phyloP scores from a whole-genome alignment of 2,888 invertebrate genomes.

The Macaria notata region DNA sequence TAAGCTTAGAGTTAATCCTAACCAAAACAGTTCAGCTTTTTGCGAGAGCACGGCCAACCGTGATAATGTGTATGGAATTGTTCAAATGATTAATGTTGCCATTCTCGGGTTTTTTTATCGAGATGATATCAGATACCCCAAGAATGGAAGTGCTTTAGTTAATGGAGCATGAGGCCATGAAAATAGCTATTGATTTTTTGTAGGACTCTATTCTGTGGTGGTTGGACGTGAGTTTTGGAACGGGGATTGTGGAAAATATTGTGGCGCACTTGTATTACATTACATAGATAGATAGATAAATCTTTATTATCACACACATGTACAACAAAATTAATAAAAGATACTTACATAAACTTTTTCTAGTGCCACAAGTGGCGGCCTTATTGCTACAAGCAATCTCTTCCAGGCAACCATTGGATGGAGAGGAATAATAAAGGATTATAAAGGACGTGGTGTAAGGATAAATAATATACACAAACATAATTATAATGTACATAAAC shows the following conservation, averaged over 20 bases:
- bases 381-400: too few relatives aligned
- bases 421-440: too few relatives aligned
- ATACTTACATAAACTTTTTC: too few relatives aligned
- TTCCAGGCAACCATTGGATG: too few relatives aligned
- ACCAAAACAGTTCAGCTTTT: constrained; percentile 33
- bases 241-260: constrained; percentile 16
- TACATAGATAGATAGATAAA: too few relatives aligned
- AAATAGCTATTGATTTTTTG: constrained; percentile 53
- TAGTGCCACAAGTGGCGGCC: too few relatives aligned
- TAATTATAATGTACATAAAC: too few relatives aligned
- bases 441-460: too few relatives aligned
- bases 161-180: constrained; percentile 44
- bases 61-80: constrained; percentile 40
- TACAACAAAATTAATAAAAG: too few relatives aligned
- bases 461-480: too few relatives aligned
- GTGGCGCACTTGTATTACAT: background rate
- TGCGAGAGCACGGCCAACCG: constrained; percentile 33
- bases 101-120: constrained; percentile 44
- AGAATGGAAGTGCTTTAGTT: constrained; percentile 37
- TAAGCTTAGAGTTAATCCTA: constrained; percentile 26
- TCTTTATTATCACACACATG: too few relatives aligned
- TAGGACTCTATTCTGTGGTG: constrained; percentile 31
- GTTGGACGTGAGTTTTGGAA: constrained; percentile 26
- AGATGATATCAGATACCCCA: constrained; percentile 49
- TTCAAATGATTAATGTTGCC: constrained; percentile 48